Evolutionary conservation across 2,113 vertebrate species (phyloP).

Genomic region (Varanus komodoensis): DNA sequence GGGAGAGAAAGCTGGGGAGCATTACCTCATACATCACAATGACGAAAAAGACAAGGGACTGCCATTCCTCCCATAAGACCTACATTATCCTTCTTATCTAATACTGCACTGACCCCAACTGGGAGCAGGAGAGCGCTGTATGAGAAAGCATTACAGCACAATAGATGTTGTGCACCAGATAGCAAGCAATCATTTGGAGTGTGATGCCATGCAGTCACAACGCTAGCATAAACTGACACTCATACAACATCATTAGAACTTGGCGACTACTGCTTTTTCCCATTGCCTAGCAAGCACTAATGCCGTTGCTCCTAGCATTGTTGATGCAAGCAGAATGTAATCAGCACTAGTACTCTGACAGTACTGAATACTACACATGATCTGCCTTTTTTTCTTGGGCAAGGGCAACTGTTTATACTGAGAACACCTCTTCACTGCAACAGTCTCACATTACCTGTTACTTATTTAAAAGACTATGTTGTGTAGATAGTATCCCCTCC

Average conservation of each 20-base stretch:
- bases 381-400: background rate
- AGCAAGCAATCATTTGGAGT: background rate
- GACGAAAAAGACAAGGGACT: background rate
- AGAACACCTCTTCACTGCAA: background rate
- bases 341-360: too few species aligned
- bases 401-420: background rate
- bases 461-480: background rate
- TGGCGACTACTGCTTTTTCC: too few species aligned
- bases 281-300: too few species aligned
- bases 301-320: too few species aligned
- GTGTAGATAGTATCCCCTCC: background rate
- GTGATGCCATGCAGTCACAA: too few species aligned
- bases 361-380: background rate
- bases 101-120: background rate
- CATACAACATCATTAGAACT: too few species aligned
- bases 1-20: too few species aligned
- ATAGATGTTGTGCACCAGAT: background rate
- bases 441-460: background rate
- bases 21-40: too few species aligned
- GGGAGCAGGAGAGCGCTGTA: background rate
- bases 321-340: too few species aligned
- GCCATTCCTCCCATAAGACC: too few species aligned
- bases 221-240: too few species aligned
- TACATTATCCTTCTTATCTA: too few species aligned
- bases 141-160: background rate